Conservation (phyloP, 1,140 invertebrate species). For the Ganaspis sp. region DNA sequence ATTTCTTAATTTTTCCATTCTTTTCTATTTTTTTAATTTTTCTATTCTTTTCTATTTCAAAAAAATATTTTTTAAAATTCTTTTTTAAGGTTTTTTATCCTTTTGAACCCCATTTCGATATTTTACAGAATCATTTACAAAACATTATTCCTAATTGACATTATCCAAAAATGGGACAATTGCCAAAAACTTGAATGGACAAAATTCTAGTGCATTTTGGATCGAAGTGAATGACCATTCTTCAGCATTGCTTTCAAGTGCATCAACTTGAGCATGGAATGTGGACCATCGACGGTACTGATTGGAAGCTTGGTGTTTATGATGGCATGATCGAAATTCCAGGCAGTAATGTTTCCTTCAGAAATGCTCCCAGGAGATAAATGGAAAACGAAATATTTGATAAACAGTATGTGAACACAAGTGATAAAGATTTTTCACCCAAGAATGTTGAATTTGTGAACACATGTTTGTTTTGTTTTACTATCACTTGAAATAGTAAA, state of each 20-base stretch:
- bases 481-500: too few species aligned
- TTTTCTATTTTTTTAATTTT: too few species aligned
- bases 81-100: too few species aligned
- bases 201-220: background rate
- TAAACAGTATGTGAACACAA: background rate
- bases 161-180: too few species aligned
- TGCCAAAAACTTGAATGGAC: too few species aligned
- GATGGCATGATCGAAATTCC: slow-evolving; percentile 19
- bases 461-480: too few species aligned
- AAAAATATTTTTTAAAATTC: too few species aligned
- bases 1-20: too few species aligned
- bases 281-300: background rate
- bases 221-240: background rate
- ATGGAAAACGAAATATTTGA: background rate
- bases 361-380: background rate
- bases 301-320: slow-evolving; percentile 19
- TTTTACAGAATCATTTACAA: too few species aligned
- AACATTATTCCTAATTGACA: too few species aligned
- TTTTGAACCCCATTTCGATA: too few species aligned
- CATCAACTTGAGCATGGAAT: slow-evolving; percentile 8
- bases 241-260: slow-evolving; percentile 6
- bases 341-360: background rate
- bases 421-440: slow-evolving; percentile 3
- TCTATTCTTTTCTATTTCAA: too few species aligned
- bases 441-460: background rate